Evolutionary conservation across 2,113 vertebrate genomes (phyloP).

Genomic region (Megaceryle maxima): DNA sequence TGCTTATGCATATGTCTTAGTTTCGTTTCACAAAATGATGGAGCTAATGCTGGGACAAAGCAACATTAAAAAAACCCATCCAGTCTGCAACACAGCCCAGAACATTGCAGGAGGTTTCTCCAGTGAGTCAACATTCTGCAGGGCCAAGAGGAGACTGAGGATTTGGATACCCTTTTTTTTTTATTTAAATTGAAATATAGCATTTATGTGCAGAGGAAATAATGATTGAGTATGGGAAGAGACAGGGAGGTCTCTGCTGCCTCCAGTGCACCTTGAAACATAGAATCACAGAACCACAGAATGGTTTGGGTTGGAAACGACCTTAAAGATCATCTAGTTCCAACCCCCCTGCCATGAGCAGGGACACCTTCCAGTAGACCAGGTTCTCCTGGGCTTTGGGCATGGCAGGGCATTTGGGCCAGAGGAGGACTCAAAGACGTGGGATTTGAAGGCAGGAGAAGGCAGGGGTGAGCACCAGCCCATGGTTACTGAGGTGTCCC

Average conservation of each 20-base stretch:
- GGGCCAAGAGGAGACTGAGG: neutral
- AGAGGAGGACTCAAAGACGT: neutral
- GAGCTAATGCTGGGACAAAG: neutral
- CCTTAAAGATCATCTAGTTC: neutral
- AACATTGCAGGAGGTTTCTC: neutral
- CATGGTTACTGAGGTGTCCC: neutral
- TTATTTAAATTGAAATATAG: neutral
- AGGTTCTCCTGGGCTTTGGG: neutral
- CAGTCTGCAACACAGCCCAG: neutral
- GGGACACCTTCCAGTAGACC: neutral
- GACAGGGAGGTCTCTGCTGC: neutral
- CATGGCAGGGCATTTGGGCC: neutral
- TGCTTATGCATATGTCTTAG: slow-evolving; percentile 25
- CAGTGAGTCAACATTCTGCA: neutral
- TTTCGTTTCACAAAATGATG: neutral
- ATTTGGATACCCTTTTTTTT: neutral
- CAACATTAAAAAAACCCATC: neutral
- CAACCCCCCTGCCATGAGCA: neutral
- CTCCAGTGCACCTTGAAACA: neutral
- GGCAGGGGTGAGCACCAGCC: neutral
- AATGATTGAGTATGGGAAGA: neutral
- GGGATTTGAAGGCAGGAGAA: neutral
- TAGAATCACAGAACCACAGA: neutral
- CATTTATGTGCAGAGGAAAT: neutral
- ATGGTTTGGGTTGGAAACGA: neutral